phyloP scores from a whole-genome alignment of 2,113 vertebrate species.

The Triplophysa siluroides region DNA sequence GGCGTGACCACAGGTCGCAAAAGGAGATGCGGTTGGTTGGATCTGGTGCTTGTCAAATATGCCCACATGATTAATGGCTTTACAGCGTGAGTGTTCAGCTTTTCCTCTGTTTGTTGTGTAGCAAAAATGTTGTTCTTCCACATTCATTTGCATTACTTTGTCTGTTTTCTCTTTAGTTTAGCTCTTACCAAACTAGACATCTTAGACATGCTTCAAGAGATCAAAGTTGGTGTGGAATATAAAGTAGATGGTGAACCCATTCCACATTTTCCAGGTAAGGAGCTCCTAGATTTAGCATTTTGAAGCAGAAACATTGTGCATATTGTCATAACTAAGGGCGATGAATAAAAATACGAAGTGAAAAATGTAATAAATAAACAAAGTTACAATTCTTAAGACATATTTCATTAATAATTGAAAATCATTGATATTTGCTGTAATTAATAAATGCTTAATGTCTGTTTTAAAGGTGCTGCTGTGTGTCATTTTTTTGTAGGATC shows the following conservation, averaged over 20 bases:
- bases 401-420: too few relatives aligned
- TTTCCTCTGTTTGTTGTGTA: neutral
- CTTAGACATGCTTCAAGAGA: slow-evolving; percentile 89
- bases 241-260: slow-evolving; percentile 87
- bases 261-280: slow-evolving; percentile 96
- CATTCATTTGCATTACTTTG: neutral
- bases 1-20: slow-evolving; percentile 96
- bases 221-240: slow-evolving; percentile 93
- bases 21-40: slow-evolving; percentile 96
- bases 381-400: too few relatives aligned
- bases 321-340: neutral
- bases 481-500: too few relatives aligned
- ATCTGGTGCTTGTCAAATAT: slow-evolving; percentile 92
- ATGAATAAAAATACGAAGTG: too few relatives aligned
- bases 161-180: slow-evolving; percentile 72
- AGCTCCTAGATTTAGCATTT: neutral
- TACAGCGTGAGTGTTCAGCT: slow-evolving; percentile 86
- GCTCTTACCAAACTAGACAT: slow-evolving; percentile 98
- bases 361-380: too few relatives aligned
- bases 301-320: too few relatives aligned
- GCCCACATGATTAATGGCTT: slow-evolving; percentile 99
- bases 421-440: too few relatives aligned
- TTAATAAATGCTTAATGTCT: too few relatives aligned
- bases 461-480: too few relatives aligned
- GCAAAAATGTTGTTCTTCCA: neutral